phyloP scores from a whole-genome alignment of 2,888 invertebrate species.

The Sphinx pinastri region DNA sequence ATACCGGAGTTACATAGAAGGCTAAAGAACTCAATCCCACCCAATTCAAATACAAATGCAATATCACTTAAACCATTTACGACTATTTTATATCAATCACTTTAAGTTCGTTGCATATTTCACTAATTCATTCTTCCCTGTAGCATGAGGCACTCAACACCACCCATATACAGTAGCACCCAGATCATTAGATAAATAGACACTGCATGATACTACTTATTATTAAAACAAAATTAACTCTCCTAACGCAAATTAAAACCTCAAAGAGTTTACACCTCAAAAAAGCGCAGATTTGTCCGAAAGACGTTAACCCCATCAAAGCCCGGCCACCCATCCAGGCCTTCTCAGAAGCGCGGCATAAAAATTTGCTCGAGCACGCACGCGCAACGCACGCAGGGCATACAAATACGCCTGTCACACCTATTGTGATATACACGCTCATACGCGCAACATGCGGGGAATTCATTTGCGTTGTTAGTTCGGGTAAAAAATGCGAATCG shows the following conservation, averaged over 20 bases:
- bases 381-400: slow-evolving; percentile 50
- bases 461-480: slow-evolving; percentile 4
- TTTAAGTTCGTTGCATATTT: too few species aligned
- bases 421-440: slow-evolving; percentile 22
- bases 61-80: too few species aligned
- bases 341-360: slow-evolving; percentile 66
- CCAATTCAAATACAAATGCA: too few species aligned
- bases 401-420: slow-evolving; percentile 50
- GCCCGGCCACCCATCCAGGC: slow-evolving; percentile 66
- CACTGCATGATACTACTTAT: too few species aligned
- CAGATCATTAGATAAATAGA: too few species aligned
- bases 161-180: not conserved
- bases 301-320: slow-evolving; percentile 38
- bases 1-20: slow-evolving; percentile 57
- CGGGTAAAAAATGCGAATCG: not conserved
- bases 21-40: too few species aligned
- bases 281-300: not conserved
- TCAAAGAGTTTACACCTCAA: too few species aligned
- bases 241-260: not conserved
- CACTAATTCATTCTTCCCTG: too few species aligned
- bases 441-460: not conserved
- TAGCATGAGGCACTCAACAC: too few species aligned
- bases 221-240: slow-evolving; percentile 40
- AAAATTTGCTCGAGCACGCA: slow-evolving; percentile 55
- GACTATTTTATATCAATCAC: too few species aligned